Evolutionary conservation across 2,113 vertebrate species (phyloP).

Genomic region (Cheilinus undulatus): DNA sequence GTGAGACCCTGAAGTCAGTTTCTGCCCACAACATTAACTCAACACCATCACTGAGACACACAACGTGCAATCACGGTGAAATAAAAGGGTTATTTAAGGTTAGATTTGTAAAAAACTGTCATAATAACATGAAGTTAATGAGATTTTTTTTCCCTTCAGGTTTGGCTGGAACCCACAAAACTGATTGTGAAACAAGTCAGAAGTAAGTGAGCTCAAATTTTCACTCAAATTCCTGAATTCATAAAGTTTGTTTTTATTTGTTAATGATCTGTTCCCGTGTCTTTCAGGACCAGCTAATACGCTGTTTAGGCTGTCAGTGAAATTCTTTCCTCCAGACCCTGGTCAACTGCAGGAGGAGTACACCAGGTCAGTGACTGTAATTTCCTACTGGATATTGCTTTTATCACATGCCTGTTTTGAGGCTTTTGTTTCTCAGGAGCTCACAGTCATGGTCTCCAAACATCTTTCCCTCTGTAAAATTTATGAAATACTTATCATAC

Average conservation of each 20-base stretch:
- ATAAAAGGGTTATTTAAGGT: not conserved
- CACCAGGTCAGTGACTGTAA: constrained; percentile 86
- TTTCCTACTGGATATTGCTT: constrained; percentile 53
- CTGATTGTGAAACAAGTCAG: constrained; percentile 90
- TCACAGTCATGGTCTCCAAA: not conserved
- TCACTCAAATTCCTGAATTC: not conserved
- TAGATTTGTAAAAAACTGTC: not conserved
- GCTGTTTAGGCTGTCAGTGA: constrained; percentile 92
- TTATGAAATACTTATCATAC: not conserved
- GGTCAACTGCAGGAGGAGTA: constrained; percentile 97
- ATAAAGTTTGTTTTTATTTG: not conserved
- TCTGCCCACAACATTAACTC: constrained; percentile 8
- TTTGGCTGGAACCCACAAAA: constrained; percentile 96
- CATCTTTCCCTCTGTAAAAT: not conserved
- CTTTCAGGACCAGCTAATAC: constrained; percentile 91
- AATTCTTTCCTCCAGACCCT: constrained; percentile 97
- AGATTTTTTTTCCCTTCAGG: constrained; percentile 76
- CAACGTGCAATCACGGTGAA: not conserved
- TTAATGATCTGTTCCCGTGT: constrained; percentile 18
- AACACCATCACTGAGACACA: not conserved
- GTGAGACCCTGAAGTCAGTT: not conserved
- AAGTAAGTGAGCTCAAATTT: constrained; percentile 86
- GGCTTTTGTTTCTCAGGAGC: constrained; percentile 10
- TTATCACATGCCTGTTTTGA: constrained; percentile 10
- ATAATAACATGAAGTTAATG: not conserved